A percentile compares a stretch with the other conserved stretches of the same genome.
phyloP scores from a whole-genome alignment of 2,888 invertebrate species.

The Drosophila mercatorum region DNA sequence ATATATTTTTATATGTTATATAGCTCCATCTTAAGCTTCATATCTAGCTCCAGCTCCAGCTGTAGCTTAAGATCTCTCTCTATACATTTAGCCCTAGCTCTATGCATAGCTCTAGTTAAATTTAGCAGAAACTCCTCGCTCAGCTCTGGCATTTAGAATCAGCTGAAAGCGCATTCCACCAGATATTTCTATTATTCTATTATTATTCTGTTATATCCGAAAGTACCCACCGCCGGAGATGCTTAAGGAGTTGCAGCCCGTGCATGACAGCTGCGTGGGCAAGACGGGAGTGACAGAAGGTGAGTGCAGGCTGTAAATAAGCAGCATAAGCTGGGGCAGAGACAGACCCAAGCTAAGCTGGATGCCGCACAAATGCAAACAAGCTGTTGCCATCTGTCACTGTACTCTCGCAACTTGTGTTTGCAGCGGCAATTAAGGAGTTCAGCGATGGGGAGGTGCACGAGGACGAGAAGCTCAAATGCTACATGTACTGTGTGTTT shows the following conservation, averaged over 20 bases:
- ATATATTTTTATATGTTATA: no score
- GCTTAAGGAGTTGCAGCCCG: slow-evolving; percentile 62
- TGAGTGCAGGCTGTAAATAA: slow-evolving; percentile 44
- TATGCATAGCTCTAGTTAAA: no score
- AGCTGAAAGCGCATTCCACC: background rate
- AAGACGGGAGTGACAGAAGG: slow-evolving; percentile 81
- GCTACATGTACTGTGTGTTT: slow-evolving; percentile 84
- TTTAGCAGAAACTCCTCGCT: background rate
- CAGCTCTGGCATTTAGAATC: background rate
- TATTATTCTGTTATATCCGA: background rate
- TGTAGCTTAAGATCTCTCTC: no score
- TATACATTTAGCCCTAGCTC: no score
- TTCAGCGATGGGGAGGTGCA: slow-evolving; percentile 84
- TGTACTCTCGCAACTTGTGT: slow-evolving; percentile 31
- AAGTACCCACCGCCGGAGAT: slow-evolving; percentile 80
- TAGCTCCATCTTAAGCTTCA: no score
- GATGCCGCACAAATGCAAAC: slow-evolving; percentile 30
- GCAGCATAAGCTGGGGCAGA: slow-evolving; percentile 16
- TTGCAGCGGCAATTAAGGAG: slow-evolving; percentile 83
- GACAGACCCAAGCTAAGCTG: slow-evolving; percentile 1
- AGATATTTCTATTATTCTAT: background rate
- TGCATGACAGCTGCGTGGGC: slow-evolving; percentile 72
- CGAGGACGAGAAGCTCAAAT: slow-evolving; percentile 84
- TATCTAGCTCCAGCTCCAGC: no score
- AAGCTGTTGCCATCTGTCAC: slow-evolving; percentile 41